These are phyloP conservation scores for Sebastes schlegelii DNA, from an alignment of 2,113 vertebrate species.

Conservation along the genomic window DNA sequence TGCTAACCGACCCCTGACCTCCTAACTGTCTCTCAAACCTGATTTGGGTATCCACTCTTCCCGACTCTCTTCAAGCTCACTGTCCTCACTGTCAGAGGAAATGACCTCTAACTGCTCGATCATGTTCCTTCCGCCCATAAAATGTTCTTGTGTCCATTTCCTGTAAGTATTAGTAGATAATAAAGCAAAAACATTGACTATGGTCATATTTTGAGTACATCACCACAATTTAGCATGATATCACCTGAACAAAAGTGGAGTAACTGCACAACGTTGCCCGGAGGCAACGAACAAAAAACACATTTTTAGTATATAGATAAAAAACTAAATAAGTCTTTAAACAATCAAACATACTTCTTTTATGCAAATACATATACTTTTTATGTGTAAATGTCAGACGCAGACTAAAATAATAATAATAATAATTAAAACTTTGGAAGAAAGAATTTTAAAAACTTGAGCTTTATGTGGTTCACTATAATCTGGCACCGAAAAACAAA, in stretches of 20 bases:
- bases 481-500: background rate
- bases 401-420: no score
- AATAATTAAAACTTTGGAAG: no score
- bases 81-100: background rate
- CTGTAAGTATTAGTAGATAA: background rate
- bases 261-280: slow-evolving; percentile 9
- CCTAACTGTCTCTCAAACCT: background rate
- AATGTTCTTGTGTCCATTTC: background rate
- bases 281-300: background rate
- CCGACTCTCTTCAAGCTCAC: background rate
- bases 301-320: background rate
- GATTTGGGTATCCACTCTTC: background rate
- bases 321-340: background rate
- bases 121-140: background rate
- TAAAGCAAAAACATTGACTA: background rate
- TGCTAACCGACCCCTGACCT: background rate
- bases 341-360: background rate
- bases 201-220: background rate
- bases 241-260: background rate
- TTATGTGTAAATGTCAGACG: background rate
- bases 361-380: background rate
- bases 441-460: background rate
- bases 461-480: background rate
- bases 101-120: background rate
- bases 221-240: background rate